Evolutionary conservation across 2,113 vertebrate genomes (phyloP).

Genomic region (Pandion haliaetus): DNA sequence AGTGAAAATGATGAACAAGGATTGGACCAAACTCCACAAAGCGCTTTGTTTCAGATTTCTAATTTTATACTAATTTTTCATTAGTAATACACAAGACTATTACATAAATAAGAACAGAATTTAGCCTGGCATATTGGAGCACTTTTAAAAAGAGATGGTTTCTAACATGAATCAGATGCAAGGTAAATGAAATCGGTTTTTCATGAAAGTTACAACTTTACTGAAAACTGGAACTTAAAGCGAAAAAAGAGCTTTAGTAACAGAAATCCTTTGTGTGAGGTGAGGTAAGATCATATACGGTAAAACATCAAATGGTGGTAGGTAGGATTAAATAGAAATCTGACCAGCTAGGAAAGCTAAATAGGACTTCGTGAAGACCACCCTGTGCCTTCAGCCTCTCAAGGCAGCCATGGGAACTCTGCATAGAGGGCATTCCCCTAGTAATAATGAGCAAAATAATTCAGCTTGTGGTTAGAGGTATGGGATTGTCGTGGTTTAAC

Average conservation of each 20-base stretch:
- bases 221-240: not conserved
- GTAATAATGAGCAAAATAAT: not conserved
- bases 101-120: rapidly evolving
- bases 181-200: not conserved
- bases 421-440: not conserved
- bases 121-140: not conserved
- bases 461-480: not conserved
- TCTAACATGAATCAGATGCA: not conserved
- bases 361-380: not conserved
- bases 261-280: not conserved
- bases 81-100: not conserved
- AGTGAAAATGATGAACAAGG: not conserved
- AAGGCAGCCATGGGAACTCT: not conserved
- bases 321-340: not conserved
- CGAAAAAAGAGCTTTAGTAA: not conserved
- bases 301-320: not conserved
- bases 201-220: too few relatives aligned
- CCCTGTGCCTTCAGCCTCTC: not conserved
- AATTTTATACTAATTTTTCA: not conserved
- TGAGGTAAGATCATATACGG: not conserved
- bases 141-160: not conserved
- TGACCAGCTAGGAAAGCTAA: not conserved
- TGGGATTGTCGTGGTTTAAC: too few relatives aligned
- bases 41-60: not conserved
- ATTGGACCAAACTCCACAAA: not conserved